Percentiles rank a stretch among this genome's conserved stretches.
Conservation (phyloP, 2,797 vertebrate genomes). For the Acanthurus leucopareius region DNA sequence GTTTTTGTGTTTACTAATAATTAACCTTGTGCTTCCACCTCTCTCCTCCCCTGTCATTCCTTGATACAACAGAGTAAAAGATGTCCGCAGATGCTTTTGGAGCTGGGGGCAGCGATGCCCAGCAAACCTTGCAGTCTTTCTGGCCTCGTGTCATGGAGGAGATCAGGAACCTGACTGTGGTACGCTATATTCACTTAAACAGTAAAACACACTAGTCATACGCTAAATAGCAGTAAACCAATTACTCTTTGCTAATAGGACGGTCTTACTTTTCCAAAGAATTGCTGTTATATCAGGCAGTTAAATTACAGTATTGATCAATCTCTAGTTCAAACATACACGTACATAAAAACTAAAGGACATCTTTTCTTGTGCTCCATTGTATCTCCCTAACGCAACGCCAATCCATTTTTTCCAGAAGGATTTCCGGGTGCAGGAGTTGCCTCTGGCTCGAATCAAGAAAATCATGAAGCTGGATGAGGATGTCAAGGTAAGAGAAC, state of each 20-base stretch:
- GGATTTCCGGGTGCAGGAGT: slow-evolving; percentile 98
- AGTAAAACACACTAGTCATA: slow-evolving; percentile 13
- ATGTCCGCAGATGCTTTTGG: slow-evolving; percentile 96
- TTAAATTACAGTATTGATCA: no score
- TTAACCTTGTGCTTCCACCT: slow-evolving; percentile 21
- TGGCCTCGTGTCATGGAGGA: slow-evolving; percentile 99
- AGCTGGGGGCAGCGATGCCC: slow-evolving; percentile 92
- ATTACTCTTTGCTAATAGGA: no score
- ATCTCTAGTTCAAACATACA: background rate
- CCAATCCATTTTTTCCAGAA: slow-evolving; percentile 88
- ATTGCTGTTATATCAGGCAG: no score
- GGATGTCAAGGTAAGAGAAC: slow-evolving; percentile 93
- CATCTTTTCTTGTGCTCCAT: background rate
- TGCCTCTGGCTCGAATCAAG: slow-evolving; percentile 98
- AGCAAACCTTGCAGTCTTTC: slow-evolving; percentile 98
- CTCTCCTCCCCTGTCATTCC: slow-evolving; percentile 17
- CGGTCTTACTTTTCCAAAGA: no score
- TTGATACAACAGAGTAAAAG: slow-evolving; percentile 76
- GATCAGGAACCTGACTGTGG: slow-evolving; percentile 97
- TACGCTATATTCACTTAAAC: slow-evolving; percentile 70
- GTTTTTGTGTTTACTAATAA: slow-evolving; percentile 15
- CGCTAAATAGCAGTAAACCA: background rate
- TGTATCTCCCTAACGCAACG: slow-evolving; percentile 33
- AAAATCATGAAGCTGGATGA: slow-evolving; percentile 99
- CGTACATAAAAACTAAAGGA: background rate